Conservation (phyloP, 2,113 vertebrate genomes). For the Barbus barbus region DNA sequence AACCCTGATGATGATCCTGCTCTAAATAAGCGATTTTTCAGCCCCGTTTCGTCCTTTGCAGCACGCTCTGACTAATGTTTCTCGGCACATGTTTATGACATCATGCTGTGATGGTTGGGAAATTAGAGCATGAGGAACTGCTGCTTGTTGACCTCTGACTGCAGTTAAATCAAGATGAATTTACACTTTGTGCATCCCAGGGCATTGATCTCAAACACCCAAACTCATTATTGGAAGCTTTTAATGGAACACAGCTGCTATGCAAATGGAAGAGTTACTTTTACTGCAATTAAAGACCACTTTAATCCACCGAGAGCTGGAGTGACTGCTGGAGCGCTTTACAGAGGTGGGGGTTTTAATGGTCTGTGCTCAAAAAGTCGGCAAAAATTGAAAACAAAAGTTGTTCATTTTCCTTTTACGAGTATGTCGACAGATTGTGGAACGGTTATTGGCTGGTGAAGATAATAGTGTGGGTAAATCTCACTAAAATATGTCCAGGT, state of each 20-base stretch:
- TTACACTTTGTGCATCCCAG: conserved; percentile 29
- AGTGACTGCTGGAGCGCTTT: background rate
- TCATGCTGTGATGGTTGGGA: conserved; percentile 8
- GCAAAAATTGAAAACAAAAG: background rate
- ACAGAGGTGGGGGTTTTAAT: background rate
- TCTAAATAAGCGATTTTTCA: background rate
- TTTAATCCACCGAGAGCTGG: background rate
- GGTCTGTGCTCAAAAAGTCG: background rate
- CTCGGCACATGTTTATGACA: background rate
- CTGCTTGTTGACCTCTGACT: conserved; percentile 21
- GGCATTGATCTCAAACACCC: conserved; percentile 25
- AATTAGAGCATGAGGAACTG: conserved; percentile 11
- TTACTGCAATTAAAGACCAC: conserved; percentile 2
- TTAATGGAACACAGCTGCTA: conserved; percentile 21
- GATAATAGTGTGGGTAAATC: background rate
- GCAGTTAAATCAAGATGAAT: conserved; percentile 10
- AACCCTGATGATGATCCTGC: background rate
- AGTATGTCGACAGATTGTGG: background rate
- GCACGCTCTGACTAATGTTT: background rate
- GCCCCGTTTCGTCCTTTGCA: background rate
- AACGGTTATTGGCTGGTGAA: background rate
- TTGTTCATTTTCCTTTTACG: background rate
- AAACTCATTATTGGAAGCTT: conserved; percentile 1
- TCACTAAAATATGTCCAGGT: background rate
- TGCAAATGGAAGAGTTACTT: background rate